These are phyloP conservation scores for Oophaga sylvatica DNA, from an alignment of 2,797 vertebrate genomes.

Conservation along the genomic window DNA sequence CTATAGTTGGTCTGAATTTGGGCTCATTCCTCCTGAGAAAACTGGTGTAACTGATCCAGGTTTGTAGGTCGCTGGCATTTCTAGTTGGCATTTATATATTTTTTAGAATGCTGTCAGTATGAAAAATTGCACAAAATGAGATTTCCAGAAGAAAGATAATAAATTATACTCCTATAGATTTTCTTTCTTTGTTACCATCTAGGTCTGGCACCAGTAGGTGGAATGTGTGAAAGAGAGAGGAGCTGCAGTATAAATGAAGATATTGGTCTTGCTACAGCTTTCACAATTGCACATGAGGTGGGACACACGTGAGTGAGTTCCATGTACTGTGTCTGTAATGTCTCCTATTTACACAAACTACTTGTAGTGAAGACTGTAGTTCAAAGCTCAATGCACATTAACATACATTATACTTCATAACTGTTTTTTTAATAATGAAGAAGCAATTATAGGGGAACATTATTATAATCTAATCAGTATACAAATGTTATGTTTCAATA, in stretches of 20 bases:
- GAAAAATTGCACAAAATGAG: neutral
- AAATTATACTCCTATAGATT: neutral
- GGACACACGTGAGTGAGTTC: conserved; percentile 91
- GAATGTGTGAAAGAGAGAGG: conserved; percentile 95
- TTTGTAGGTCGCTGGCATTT: neutral
- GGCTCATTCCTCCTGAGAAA: no score
- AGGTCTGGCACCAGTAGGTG: conserved; percentile 95
- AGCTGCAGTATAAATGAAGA: conserved; percentile 99
- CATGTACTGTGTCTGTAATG: neutral
- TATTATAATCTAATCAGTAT: no score
- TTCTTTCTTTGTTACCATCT: conserved; percentile 45
- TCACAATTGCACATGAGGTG: conserved; percentile 97
- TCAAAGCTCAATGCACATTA: neutral
- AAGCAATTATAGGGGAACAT: no score
- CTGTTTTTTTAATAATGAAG: no score
- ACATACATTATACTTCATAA: neutral
- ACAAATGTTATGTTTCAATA: no score
- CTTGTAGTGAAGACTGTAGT: neutral
- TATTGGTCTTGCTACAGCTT: conserved; percentile 95
- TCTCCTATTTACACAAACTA: neutral
- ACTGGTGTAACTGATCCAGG: no score
- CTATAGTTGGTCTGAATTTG: no score
- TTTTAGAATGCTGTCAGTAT: neutral
- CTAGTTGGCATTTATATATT: neutral
- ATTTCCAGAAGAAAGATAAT: neutral